Evolutionary conservation across 2,113 vertebrate genomes (phyloP), one percentile per base, ranked within the genome.

Genomic region (Phycodurus eques): DNA sequence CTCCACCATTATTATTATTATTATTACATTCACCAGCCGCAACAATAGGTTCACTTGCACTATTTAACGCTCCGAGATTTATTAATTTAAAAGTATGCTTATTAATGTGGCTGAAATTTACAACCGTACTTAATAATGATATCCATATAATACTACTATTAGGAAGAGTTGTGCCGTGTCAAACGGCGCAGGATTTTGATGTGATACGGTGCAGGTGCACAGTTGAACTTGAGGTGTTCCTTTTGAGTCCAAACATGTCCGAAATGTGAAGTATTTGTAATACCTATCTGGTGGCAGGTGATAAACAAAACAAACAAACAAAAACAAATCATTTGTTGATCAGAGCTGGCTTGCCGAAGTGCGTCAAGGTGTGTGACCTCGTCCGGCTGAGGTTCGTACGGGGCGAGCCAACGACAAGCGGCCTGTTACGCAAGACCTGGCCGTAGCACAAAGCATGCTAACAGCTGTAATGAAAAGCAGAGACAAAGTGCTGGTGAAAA

Each of bases 391-490:
- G n/a, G 70, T 79, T 78, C 74, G 54, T 80, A 47, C 31, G 3
- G 64, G 62, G 65, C 78, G 70, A 75, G 46, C 81, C 78, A 80
- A 79, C 75, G 77, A 77, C 62, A 82, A 64, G n/a, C 66, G 60
- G 68, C 57, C 69, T 68, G 77, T 87, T 87, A 88, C 75, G 73
- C 79, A 87, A 89, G 74, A 66, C 82, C 64, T 73, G 88, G 72
- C 62, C 67, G 61, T 75, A 74, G 75, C 66, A 75, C 70, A 59
- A 86, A 89, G 87, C 88, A 92, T 86, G 83, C 83, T 72, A 87
- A 84, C 80, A 80, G 70, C 73, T 75, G 76, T 87, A 90, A 90
- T 87, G 81, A 88, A 87, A 88, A 83, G 73, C 86, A 88, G 83
- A 88, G 73, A 80, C 75, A 68, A 33, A 77, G 22, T 66, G 54